A percentile compares a stretch with the other conserved stretches of the same genome.
These are phyloP conservation scores for Catharus bicknelli DNA, from an alignment of 2,113 vertebrate species.

Conservation along the genomic window DNA sequence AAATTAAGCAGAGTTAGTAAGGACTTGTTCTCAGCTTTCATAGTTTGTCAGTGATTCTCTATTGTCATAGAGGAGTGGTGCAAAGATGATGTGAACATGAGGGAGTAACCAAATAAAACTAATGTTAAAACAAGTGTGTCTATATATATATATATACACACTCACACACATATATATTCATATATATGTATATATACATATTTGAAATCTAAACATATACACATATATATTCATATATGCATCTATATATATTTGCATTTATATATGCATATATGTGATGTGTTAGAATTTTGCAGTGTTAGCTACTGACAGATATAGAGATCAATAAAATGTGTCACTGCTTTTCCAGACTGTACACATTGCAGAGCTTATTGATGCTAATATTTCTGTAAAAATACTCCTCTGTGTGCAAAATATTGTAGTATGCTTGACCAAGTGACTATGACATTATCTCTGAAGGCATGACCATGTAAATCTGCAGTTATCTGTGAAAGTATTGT, in stretches of 20 bases:
- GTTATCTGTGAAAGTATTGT: neutral
- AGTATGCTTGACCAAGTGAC: neutral
- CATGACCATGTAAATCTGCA: neutral
- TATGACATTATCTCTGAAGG: neutral
- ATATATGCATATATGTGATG: neutral
- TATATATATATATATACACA: fast-evolving
- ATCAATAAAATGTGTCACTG: neutral
- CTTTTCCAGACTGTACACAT: neutral
- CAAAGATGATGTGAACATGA: neutral
- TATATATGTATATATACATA: too few species aligned
- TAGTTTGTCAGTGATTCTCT: neutral
- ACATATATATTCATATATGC: neutral
- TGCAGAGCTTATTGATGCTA: neutral
- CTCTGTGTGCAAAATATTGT: neutral
- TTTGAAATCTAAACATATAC: neutral
- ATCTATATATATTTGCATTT: neutral
- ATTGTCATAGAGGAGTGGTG: neutral
- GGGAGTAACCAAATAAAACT: neutral
- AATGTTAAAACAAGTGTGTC: neutral
- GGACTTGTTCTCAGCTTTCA: neutral
- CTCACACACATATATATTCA: too few species aligned
- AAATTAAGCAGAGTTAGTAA: neutral
- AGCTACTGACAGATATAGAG: neutral
- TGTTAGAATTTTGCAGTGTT: neutral
- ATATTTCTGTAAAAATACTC: neutral